These are phyloP conservation scores for Mnemiopsis leidyi DNA, from an alignment of 37 sponge, comb jelly and placozoan genomes.

Conservation along the genomic window DNA sequence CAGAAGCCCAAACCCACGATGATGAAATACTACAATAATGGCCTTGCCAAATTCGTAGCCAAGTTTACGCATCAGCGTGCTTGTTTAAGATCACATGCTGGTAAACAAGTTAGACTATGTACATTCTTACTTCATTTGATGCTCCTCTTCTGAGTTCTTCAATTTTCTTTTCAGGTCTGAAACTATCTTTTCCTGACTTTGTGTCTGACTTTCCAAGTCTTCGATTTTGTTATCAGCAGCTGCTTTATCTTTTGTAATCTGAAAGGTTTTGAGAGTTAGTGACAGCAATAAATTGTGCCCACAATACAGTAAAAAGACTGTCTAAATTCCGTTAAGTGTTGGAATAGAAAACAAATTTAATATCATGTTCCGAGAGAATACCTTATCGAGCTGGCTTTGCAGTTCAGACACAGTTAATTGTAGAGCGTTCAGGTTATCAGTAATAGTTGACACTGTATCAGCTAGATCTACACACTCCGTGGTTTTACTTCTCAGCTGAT, in stretches of 20 bases:
- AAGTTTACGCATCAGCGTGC: no score
- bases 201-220: background rate
- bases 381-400: constrained; percentile 20
- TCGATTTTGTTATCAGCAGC: background rate
- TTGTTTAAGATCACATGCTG: no score
- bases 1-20: background rate
- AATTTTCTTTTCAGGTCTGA: background rate
- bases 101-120: no score
- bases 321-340: background rate
- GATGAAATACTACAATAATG: background rate
- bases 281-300: no score
- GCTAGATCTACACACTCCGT: constrained; percentile 32
- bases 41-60: no score
- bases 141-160: background rate
- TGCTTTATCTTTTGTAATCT: background rate
- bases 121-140: background rate
- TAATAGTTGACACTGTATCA: background rate
- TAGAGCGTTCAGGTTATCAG: background rate
- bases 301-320: background rate
- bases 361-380: no score
- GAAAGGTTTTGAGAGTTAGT: no score
- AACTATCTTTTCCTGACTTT: background rate
- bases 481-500: background rate
- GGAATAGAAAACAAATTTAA: background rate
- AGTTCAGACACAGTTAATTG: constrained; percentile 13